Base-by-base conservation (phyloP, 1,140 invertebrate species). In the Caenorhabditis tropicalis region DNA sequence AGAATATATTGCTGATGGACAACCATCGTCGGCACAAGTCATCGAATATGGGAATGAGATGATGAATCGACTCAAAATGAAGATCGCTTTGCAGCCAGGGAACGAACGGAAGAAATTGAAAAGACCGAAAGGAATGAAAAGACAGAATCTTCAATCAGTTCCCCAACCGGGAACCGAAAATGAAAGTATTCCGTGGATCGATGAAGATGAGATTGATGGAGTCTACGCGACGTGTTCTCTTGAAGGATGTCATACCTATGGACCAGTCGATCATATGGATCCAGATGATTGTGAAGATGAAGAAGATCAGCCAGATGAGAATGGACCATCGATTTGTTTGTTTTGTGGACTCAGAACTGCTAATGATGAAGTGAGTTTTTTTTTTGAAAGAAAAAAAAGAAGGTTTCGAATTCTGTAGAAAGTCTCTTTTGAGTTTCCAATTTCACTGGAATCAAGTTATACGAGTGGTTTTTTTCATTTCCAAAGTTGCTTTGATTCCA, bases 201-300 rank as follows among this genome's bases (percentile, higher is more conserved):
- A 86, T 27, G 85, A 82, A 5, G 83, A 84, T 24, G 83, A 33
- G 39, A 84, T 84, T 10, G 83, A 84, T 27, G 83, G 83, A 31
- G 83, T 84, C 2, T 84, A 84, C 46, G 83, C 83, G 2, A 84
- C 83, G 21, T 46, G 70, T 21, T 84, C 83, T 7, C 65, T 86
- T 19, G 39, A 70, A 43, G 60, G 82, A 31, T 48, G 29, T 39
- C 33, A 56, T 60, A 60, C 58, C 19, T 84, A 84, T 65, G 65
- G 58, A 15, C 85, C 85, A 56, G 70, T 82, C 2, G 88, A 90
- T 53, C 84, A 85, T 9, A 80, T 85, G 36, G 86, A 88, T 85
- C 88, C 87, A 15, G 85, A 83, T 39, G 65, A 82, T 19, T 79
- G 27, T 33, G 74, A 83, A 48, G 27, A 74, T 21, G 82, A 82